Percentiles rank a stretch among this genome's conserved stretches.
These are phyloP conservation scores for Caenorhabditis uteleia DNA, from an alignment of 2,888 invertebrate genomes.

Conservation along the genomic window DNA sequence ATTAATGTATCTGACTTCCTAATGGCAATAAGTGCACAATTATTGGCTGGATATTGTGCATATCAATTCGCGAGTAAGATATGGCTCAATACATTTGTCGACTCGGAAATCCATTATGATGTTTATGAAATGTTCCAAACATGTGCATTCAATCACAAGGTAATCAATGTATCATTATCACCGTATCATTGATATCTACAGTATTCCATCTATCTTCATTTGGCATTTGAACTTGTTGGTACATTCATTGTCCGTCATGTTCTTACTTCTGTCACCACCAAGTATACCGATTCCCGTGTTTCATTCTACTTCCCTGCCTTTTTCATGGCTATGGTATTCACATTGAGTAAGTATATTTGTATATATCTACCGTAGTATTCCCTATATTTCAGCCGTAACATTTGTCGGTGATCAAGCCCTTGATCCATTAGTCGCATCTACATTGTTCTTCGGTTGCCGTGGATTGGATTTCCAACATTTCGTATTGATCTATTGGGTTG, in stretches of 20 bases:
- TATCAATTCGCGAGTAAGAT: slow-evolving; percentile 26
- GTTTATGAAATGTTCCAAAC: slow-evolving; percentile 18
- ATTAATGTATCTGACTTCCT: background rate
- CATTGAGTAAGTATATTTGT: slow-evolving; percentile 14
- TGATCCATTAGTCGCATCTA: slow-evolving; percentile 47
- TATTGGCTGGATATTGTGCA: slow-evolving; percentile 24
- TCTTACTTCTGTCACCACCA: slow-evolving; percentile 19
- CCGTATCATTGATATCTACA: slow-evolving; percentile 3
- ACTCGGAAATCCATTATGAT: slow-evolving; percentile 8
- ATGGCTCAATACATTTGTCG: slow-evolving; percentile 17
- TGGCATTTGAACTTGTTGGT: slow-evolving; percentile 30
- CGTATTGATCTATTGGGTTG: slow-evolving; percentile 48
- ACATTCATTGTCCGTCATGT: slow-evolving; percentile 33
- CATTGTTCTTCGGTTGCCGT: slow-evolving; percentile 46
- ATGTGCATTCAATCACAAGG: slow-evolving; percentile 35
- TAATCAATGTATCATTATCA: background rate
- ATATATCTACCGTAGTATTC: background rate
- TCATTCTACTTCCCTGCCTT: slow-evolving; percentile 26
- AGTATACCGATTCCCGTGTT: slow-evolving; percentile 14
- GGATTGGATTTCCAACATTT: slow-evolving; percentile 42
- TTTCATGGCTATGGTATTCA: slow-evolving; percentile 36
- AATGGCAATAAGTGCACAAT: slow-evolving; percentile 17
- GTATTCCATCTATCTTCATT: slow-evolving; percentile 27
- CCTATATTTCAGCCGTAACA: slow-evolving; percentile 32
- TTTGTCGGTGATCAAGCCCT: slow-evolving; percentile 47